Evolutionary conservation across 2,113 vertebrate genomes (phyloP).

Genomic region (Eretmochelys imbricata): DNA sequence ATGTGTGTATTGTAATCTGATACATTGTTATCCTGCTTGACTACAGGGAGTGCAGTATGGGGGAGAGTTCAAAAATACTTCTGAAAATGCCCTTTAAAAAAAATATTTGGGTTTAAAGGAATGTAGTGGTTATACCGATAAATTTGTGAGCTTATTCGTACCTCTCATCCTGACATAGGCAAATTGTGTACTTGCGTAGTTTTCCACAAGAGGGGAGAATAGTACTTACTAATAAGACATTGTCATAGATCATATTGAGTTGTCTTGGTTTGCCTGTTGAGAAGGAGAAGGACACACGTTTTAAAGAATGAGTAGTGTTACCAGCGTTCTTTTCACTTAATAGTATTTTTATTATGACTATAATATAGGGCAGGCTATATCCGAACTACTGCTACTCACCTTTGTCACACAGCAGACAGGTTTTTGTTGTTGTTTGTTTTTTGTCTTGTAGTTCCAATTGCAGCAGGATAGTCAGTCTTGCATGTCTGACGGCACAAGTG

Average conservation of each 20-base stretch:
- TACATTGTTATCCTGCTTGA: not conserved
- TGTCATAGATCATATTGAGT: fast-evolving
- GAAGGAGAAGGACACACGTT: not conserved
- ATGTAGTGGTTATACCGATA: not conserved
- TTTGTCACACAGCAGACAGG: not conserved
- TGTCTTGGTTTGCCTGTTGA: not conserved
- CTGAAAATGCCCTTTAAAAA: not conserved
- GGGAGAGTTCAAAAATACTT: not conserved
- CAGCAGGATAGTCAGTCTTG: not conserved
- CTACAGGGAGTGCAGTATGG: not conserved
- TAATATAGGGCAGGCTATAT: not conserved
- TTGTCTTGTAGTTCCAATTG: slow-evolving; percentile 13
- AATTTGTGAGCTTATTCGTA: not conserved
- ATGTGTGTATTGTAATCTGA: not conserved
- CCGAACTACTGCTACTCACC: not conserved
- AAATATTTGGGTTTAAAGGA: not conserved
- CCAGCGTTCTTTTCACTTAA: not conserved
- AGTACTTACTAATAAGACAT: slow-evolving; percentile 11
- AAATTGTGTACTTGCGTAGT: slow-evolving; percentile 5
- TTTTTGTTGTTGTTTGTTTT: not conserved
- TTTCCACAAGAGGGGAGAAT: slow-evolving; percentile 80
- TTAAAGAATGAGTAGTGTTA: not conserved
- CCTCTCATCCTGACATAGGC: fast-evolving
- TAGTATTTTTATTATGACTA: not conserved
- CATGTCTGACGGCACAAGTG: not conserved